A percentile compares a stretch with the other conserved stretches of the same genome.
Evolutionary conservation across 2,888 invertebrate genomes (phyloP).

Genomic region (Venusia cambrica): DNA sequence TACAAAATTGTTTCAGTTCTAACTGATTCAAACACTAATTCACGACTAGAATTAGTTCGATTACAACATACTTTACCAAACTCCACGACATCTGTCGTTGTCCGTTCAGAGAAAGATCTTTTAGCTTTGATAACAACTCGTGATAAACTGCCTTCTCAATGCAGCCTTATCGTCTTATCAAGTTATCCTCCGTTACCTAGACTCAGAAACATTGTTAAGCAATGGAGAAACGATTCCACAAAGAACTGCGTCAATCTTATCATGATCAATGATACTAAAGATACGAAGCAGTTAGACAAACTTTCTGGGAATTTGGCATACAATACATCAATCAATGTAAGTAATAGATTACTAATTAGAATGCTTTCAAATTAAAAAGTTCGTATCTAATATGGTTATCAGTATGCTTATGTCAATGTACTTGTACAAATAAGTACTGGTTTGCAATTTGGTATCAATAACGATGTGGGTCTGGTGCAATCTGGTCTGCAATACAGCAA

Average conservation of each 20-base stretch:
- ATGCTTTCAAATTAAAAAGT: no score
- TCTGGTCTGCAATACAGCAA: no score
- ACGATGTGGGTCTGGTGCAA: no score
- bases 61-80: slow-evolving; percentile 23
- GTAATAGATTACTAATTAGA: no score
- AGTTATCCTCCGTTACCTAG: slow-evolving; percentile 32
- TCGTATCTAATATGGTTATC: no score
- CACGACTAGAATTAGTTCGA: slow-evolving; percentile 28
- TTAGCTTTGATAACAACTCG: slow-evolving; percentile 25
- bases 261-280: slow-evolving; percentile 23
- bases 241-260: slow-evolving; percentile 32
- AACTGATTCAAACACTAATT: slow-evolving; percentile 12
- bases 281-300: slow-evolving; percentile 18
- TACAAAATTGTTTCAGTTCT: slow-evolving; percentile 12
- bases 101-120: slow-evolving; percentile 30
- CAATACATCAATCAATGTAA: slow-evolving; percentile 31
- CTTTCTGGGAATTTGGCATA: slow-evolving; percentile 28
- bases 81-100: slow-evolving; percentile 26
- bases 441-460: no score
- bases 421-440: no score
- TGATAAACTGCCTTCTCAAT: slow-evolving; percentile 20
- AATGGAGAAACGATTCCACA: slow-evolving; percentile 32
- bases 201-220: slow-evolving; percentile 31
- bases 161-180: slow-evolving; percentile 32
- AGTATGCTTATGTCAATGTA: no score